A percentile compares a stretch with the other conserved stretches of the same genome.
Conservation (phyloP, 2,113 vertebrate genomes). For the Toxostoma redivivum region DNA sequence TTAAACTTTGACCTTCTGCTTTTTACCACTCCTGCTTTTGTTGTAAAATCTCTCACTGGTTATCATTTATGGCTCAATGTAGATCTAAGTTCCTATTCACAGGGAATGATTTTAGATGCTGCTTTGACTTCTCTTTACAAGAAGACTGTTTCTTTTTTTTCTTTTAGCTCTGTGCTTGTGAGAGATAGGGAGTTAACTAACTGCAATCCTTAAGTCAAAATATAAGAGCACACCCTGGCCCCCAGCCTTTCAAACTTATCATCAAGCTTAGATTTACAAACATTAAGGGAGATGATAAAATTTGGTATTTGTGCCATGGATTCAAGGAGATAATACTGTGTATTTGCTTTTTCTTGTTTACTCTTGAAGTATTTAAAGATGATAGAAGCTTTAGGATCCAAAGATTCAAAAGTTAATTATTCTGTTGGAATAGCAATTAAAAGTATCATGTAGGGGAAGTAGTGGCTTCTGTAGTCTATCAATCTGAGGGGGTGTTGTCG, state of each 20-base stretch:
- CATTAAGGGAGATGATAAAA: background rate
- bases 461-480: background rate
- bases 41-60: background rate
- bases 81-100: background rate
- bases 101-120: background rate
- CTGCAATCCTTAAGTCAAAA: background rate
- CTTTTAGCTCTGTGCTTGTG: background rate
- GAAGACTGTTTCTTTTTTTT: background rate
- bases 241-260: background rate
- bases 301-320: background rate
- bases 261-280: background rate
- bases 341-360: background rate
- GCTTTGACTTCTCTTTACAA: background rate
- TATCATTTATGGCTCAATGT: background rate
- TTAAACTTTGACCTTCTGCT: background rate
- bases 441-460: background rate
- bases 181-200: background rate
- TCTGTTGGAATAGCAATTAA: background rate
- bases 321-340: background rate
- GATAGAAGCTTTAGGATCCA: background rate
- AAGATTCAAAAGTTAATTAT: background rate
- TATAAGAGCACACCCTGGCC: background rate
- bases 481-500: fast-evolving
- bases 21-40: background rate
- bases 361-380: background rate